phyloP scores from a whole-genome alignment of 1,140 invertebrate species.

The Hycleus cichorii region DNA sequence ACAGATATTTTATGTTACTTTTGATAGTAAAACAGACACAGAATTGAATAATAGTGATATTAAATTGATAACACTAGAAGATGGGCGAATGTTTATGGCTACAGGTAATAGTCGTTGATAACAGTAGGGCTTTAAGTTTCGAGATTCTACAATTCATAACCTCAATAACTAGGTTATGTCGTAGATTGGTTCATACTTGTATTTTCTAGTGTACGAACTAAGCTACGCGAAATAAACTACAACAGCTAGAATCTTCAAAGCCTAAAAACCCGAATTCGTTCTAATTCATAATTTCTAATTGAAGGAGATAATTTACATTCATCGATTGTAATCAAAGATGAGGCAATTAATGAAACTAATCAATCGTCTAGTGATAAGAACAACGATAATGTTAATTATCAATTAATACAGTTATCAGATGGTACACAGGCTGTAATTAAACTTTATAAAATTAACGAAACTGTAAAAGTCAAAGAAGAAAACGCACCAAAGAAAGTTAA shows the following conservation, averaged over 20 bases:
- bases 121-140: no score
- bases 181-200: background rate
- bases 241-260: no score
- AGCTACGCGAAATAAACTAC: no score
- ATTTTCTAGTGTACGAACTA: background rate
- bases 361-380: background rate
- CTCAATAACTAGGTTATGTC: background rate
- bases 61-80: constrained; percentile 23
- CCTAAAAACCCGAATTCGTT: no score
- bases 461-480: background rate
- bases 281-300: no score
- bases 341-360: background rate
- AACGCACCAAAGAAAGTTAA: constrained; percentile 7
- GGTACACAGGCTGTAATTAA: constrained; percentile 1
- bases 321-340: constrained; percentile 9
- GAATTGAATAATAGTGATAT: constrained; percentile 1
- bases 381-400: constrained; percentile 3
- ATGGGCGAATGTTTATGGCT: constrained; percentile 20
- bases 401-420: constrained; percentile 3
- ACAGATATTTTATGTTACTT: constrained; percentile 19
- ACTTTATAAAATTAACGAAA: constrained; percentile 4
- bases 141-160: no score
- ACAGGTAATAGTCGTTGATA: constrained; percentile 4
- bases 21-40: constrained; percentile 11
- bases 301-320: background rate